Base-by-base conservation (phyloP, 2,113 vertebrate species). In the Leiothrix lutea region DNA sequence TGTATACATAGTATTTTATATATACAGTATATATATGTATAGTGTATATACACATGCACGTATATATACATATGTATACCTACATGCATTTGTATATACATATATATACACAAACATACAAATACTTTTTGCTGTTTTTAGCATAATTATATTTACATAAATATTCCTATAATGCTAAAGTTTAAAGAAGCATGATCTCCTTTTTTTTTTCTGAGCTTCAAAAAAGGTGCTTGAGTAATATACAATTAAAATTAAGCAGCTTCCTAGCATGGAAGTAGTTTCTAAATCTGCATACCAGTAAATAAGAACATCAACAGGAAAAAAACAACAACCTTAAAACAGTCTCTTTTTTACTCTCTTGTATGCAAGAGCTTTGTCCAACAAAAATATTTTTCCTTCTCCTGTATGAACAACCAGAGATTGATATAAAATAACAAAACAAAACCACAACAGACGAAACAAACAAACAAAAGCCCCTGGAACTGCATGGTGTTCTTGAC, bases 141-240 rank as follows among this genome's bases (percentile, higher is more conserved):
- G 98, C 97, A 98, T 98, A 98, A 98, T 98, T 94, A 98, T 99
- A 99, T 98, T 98, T 98, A 99, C 98, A 99, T 98, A 98, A 98
- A 98, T 98, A 98, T 98, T 98, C 98, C 98, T 98, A 98, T 98
- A 98, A 98, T 98, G 98, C 98, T 98, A 98, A 98, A 97, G 97
- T 98, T 98, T 98, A 98, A 98, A 98, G 98, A 98, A 98, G 98
- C 98, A 98, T 98, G 97, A 97, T 97, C 97, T 97, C 94, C 96
- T 97, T 97, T 93, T 89, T 84, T 38, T 95, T 98, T 98, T 98
- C 97, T 98, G 97, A 98, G 98, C 98, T 98, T 98, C 98, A 98
- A 98, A 98, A 98, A 99, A 99, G 98, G 98, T 99, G 98, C 98
- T 98, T 99, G 98, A 98, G 98, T 98, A 99, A 98, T 98, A 98